Percentiles rank a stretch among this genome's conserved stretches.
Evolutionary conservation across 2,797 vertebrate species (phyloP).

Genomic region (Hypotaenidia okinawae): DNA sequence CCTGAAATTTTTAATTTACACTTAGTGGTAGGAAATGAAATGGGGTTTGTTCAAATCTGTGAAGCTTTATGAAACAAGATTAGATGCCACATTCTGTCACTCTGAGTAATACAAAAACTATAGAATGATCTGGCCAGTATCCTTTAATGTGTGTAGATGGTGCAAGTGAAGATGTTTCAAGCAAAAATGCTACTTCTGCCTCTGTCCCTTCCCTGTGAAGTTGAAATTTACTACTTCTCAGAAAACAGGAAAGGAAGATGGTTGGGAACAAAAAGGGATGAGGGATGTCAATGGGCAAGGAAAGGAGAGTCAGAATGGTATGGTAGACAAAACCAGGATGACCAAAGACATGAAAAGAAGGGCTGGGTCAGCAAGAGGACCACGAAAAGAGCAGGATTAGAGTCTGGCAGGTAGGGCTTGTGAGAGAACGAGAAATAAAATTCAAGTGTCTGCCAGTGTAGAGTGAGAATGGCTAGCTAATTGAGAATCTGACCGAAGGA

Average conservation of each 20-base stretch:
- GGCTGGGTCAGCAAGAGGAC: not conserved
- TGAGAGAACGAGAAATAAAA: not conserved
- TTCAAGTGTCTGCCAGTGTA: not conserved
- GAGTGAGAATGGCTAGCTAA: not conserved
- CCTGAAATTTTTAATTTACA: not conserved
- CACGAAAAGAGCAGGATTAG: not conserved
- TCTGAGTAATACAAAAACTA: not conserved
- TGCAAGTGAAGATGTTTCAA: not conserved
- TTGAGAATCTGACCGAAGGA: not conserved
- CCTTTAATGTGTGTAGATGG: not conserved
- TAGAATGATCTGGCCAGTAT: not conserved
- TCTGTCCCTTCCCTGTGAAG: not conserved
- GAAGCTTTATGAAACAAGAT: not conserved
- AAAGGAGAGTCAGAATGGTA: not conserved
- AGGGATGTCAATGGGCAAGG: not conserved
- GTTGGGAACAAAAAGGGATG: not conserved
- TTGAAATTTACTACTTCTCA: not conserved
- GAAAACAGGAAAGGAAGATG: not conserved
- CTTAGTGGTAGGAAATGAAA: not conserved
- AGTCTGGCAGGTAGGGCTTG: not conserved
- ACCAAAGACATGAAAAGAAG: not conserved
- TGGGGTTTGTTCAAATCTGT: not conserved
- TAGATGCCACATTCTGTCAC: not conserved
- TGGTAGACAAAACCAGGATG: not conserved
- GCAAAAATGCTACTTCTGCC: not conserved